Base-by-base conservation (phyloP, 2,797 vertebrate species). In the Poeciliopsis turneri region DNA sequence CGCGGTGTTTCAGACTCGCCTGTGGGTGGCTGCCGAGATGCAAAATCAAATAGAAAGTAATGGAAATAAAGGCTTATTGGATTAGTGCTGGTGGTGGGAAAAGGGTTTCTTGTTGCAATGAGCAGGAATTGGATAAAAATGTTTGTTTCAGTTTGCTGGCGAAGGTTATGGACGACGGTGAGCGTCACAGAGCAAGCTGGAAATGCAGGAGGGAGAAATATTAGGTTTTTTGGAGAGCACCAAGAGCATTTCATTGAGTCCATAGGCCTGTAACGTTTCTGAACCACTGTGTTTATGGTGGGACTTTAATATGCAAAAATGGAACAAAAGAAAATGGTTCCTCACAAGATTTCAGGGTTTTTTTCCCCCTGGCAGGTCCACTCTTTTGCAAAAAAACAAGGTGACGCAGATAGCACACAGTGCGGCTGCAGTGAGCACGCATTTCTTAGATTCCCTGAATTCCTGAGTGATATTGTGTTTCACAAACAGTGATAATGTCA, bases 1-100 rank as follows among this genome's bases (percentile, higher is more conserved):
- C 33, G n/a, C 4, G 77, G 61, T 76, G 82, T 79, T 79, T 76
- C 82, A 82, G 74, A 74, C 83, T 72, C 72, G 86, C 83, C 84
- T 80, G 93, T 93, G 93, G 92, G 90, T 80, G 91, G 90, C 85
- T 90, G 88, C 87, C 85, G 85, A 86, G 92, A 92, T 86, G 83
- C 78, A 80, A 90, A 94, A 95, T 95, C 89, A 84, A 93, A 95
- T 93, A 90, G 85, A 89, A 89, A 83, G 84, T 89, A 87, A 92
- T 92, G 90, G 86, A 94, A 92, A 94, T 91, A 88, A 90, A 88
- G 76, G 74, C 77, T 84, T 77, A 94, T 94, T 93, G 82, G 80
- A 93, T 95, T 92, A 92, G 83, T 82, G 86, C 25, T 79, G 88
- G 84, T 86, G 43, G 88, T 1, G 72, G 78, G 86, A 85, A 90